Evolutionary conservation across 2,797 vertebrate species (phyloP), one percentile per base, ranked within the genome.

Genomic region (Thripadectes ignobilis): DNA sequence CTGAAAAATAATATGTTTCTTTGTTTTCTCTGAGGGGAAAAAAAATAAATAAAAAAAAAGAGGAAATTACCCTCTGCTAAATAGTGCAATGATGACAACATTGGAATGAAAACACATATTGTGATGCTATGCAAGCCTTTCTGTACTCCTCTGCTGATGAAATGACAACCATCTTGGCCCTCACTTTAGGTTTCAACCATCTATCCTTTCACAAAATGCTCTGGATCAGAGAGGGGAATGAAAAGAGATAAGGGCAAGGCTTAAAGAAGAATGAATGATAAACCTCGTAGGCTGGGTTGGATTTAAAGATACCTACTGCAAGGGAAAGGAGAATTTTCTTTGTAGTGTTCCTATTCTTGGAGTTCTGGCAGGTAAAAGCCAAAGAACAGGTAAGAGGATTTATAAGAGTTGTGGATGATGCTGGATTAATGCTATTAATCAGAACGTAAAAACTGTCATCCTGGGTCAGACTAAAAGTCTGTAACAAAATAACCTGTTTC

Each of bases 401-500:
- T 79, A 73, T 30, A 75, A 59, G 36, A 89, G 43, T 45, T 84
- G 32, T 52, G 77, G 51, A 45, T 88, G 63, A 55, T 79, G n/a
- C 23, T 90, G 74, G 88, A 85, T 86, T 89, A 84, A 92, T 32
- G 55, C 71, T 91, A 62, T 91, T 94, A 95, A 93, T 94, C 84
- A 89, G 77, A 93, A 95, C 1, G 13, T 92, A 92, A 96, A 95
- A 93, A 78, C 58, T 94, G 80, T 87, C 80, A 87, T 82, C 55
- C 86, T 48, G 80, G 89, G 84, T 96, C 63, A 87, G 30, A 88
- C 74, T 73, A 79, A 66, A 94, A 63, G 61, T 80, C 82, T 93
- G 57, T 57, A 88, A 92, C 65, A 88, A 88, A 93, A 90, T 91
- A 94, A 94, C 67, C 78, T 89, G 87, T 85, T 92, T 83, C 94